Conservation (phyloP, 2,888 invertebrate genomes). For the Campoletis raptor region DNA sequence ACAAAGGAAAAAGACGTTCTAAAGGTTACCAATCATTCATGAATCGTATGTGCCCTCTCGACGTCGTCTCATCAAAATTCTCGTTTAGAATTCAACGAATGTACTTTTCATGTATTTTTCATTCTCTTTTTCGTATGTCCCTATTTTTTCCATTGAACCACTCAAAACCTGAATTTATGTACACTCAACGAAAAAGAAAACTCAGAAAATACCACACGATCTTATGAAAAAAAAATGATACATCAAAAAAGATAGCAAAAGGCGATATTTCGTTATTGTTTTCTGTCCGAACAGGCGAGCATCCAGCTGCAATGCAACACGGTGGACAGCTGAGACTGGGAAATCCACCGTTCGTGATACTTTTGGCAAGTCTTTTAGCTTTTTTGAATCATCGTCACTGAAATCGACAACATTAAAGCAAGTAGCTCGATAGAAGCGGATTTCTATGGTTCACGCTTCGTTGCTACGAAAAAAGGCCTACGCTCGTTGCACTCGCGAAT, state of each 20-base stretch:
- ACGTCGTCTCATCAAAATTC: conserved; percentile 38
- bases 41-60: conserved; percentile 21
- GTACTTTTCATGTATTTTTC: conserved; percentile 43
- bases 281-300: conserved; percentile 88
- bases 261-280: conserved; percentile 14
- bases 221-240: background rate
- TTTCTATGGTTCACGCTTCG: conserved; percentile 44
- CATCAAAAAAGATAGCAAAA: background rate
- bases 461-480: conserved; percentile 30
- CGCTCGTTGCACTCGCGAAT: conserved; percentile 25
- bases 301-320: conserved; percentile 95
- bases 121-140: background rate
- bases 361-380: conserved; percentile 89
- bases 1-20: conserved; percentile 19
- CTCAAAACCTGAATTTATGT: background rate
- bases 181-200: conserved; percentile 1
- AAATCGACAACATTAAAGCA: conserved; percentile 50
- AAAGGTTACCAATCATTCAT: conserved; percentile 38
- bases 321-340: conserved; percentile 88
- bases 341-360: conserved; percentile 90
- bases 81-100: conserved; percentile 42
- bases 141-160: background rate
- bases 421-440: background rate
- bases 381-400: conserved; percentile 82
- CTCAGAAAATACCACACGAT: background rate